Percentiles rank a stretch among this genome's conserved stretches.
Conservation (phyloP, 1,140 invertebrate species). For the Lineus longissimus region DNA sequence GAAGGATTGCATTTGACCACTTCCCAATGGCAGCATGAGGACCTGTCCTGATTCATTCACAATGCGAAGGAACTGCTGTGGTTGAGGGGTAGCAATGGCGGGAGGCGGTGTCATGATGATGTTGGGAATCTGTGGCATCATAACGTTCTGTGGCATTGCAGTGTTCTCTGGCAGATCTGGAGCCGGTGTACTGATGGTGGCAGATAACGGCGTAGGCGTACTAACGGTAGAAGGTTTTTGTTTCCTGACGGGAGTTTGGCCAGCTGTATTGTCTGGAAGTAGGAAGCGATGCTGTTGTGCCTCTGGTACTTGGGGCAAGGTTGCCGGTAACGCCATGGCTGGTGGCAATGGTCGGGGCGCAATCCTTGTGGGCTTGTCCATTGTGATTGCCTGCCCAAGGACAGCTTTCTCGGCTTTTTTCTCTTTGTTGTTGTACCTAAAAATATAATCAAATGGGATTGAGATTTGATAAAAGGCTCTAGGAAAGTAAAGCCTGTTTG, state of each 20-base stretch:
- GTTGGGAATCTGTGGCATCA: too few relatives aligned
- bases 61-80: too few relatives aligned
- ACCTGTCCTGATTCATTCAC: too few relatives aligned
- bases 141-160: too few relatives aligned
- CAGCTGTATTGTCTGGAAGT: background rate
- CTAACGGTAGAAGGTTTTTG: too few relatives aligned
- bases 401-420: background rate
- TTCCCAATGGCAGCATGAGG: too few relatives aligned
- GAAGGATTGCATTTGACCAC: too few relatives aligned
- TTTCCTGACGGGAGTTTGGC: background rate
- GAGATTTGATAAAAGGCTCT: background rate
- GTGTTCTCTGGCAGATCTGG: too few relatives aligned
- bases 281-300: background rate
- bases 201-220: too few relatives aligned
- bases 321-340: background rate
- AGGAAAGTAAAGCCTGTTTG: background rate
- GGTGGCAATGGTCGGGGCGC: background rate
- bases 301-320: background rate
- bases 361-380: background rate
- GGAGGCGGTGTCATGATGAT: too few relatives aligned
- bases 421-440: background rate
- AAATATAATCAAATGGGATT: background rate
- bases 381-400: background rate
- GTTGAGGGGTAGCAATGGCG: too few relatives aligned
- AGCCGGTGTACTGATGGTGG: too few relatives aligned